These are phyloP conservation scores for Oryctolagus cuniculus DNA, from an alignment of 2,113 vertebrate genomes.

Conservation along the genomic window DNA sequence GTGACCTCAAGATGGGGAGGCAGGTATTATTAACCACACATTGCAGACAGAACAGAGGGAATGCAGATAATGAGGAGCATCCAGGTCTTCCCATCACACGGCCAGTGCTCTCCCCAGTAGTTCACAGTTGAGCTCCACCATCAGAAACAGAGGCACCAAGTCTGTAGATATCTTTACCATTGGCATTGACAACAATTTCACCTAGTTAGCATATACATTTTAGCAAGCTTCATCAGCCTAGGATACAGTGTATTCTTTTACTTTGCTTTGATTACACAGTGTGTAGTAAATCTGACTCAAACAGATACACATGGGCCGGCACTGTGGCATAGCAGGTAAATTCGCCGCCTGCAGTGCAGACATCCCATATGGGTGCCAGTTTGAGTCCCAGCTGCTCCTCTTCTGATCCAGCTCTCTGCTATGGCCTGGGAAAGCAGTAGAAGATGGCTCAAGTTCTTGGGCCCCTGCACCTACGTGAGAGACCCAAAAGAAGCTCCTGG, in stretches of 20 bases:
- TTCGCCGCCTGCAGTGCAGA: no score
- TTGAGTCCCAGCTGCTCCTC: no score
- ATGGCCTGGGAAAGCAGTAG: no score
- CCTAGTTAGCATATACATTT: not conserved
- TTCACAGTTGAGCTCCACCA: not conserved
- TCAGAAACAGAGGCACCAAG: not conserved
- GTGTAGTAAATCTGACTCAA: not conserved
- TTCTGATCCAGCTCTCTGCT: no score
- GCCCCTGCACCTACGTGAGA: no score
- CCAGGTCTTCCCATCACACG: not conserved
- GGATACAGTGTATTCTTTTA: not conserved
- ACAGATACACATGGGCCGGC: no score
- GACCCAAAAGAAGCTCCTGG: no score
- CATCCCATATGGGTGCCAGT: no score
- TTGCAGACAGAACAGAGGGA: not conserved
- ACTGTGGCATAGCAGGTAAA: no score
- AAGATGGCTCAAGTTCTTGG: no score
- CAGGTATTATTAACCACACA: not conserved
- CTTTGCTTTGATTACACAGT: not conserved
- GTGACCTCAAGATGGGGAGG: not conserved
- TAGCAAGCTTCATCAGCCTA: not conserved
- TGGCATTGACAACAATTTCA: not conserved
- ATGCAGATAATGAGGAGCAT: not conserved
- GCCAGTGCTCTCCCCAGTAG: not conserved
- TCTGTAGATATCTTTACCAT: not conserved